A percentile compares a stretch with the other conserved stretches of the same genome.
These are phyloP conservation scores for Epinotia ramella DNA, from an alignment of 2,888 invertebrate genomes.

Conservation along the genomic window DNA sequence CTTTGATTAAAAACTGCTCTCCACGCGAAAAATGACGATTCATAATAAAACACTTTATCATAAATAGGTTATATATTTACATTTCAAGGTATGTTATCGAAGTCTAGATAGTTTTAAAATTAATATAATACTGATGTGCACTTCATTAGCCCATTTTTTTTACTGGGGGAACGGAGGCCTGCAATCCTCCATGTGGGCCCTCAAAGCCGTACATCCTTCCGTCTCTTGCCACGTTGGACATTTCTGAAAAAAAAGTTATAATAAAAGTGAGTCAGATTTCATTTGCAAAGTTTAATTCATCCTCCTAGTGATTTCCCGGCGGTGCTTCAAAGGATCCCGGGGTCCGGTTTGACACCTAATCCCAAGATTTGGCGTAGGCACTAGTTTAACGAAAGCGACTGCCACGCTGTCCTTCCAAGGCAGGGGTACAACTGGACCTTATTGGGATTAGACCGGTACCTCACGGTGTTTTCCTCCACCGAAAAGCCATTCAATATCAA, in stretches of 20 bases:
- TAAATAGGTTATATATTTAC: slow-evolving; percentile 38
- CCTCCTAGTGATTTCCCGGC: no score
- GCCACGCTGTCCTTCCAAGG: no score
- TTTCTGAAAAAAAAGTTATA: slow-evolving; percentile 61
- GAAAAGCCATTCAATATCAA: no score
- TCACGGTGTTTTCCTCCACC: no score
- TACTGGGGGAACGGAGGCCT: slow-evolving; percentile 51
- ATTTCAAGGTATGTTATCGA: not conserved
- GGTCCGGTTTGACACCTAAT: no score
- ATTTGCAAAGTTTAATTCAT: not conserved
- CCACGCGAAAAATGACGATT: no score
- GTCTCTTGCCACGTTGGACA: slow-evolving; percentile 65
- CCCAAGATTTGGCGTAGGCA: no score
- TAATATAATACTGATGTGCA: slow-evolving; percentile 15
- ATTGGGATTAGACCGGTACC: no score
- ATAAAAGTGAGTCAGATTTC: not conserved
- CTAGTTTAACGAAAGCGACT: no score
- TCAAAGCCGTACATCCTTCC: slow-evolving; percentile 61
- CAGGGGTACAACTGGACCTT: no score
- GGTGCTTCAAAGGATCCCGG: no score
- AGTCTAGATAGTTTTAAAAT: slow-evolving; percentile 5
- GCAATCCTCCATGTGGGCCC: slow-evolving; percentile 62
- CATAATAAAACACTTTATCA: not conserved
- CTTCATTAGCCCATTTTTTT: not conserved
- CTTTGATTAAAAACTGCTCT: no score